These are phyloP conservation scores for Thera obeliscata DNA, from an alignment of 2,888 invertebrate genomes.

Conservation along the genomic window DNA sequence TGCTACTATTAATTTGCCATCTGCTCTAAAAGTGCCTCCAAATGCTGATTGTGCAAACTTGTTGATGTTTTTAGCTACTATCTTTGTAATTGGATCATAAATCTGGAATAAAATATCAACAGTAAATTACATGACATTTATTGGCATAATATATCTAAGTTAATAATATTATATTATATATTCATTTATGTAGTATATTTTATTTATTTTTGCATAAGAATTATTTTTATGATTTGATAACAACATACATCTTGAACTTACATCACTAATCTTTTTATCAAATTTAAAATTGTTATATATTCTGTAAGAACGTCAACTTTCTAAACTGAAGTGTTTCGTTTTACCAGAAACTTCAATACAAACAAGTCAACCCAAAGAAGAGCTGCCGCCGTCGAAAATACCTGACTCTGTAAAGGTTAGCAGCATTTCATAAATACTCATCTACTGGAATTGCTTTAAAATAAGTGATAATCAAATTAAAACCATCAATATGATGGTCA, in stretches of 20 bases:
- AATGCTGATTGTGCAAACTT: slow-evolving; percentile 93
- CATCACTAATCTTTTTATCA: background rate
- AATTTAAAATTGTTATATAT: background rate
- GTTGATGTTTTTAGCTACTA: slow-evolving; percentile 92
- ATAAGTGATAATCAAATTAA: too few relatives aligned
- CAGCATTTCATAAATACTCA: background rate
- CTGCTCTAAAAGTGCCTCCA: slow-evolving; percentile 92
- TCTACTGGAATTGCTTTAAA: too few relatives aligned
- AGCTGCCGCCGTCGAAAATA: slow-evolving; percentile 71
- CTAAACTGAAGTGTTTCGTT: background rate
- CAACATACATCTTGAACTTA: too few relatives aligned
- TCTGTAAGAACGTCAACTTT: slow-evolving; percentile 8
- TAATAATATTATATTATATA: too few relatives aligned
- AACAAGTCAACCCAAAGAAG: slow-evolving; percentile 64
- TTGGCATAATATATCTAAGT: too few relatives aligned
- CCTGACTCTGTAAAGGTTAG: slow-evolving; percentile 76
- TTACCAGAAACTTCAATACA: slow-evolving; percentile 58
- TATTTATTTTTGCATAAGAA: background rate
- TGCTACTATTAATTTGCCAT: slow-evolving; percentile 92
- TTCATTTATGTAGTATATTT: background rate
- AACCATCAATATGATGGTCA: too few relatives aligned
- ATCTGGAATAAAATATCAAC: slow-evolving; percentile 75
- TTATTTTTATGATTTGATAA: background rate
- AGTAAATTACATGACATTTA: background rate
- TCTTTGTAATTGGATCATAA: slow-evolving; percentile 93